Base-by-base conservation (phyloP, 2,113 vertebrate species). In the Recurvirostra avosetta region DNA sequence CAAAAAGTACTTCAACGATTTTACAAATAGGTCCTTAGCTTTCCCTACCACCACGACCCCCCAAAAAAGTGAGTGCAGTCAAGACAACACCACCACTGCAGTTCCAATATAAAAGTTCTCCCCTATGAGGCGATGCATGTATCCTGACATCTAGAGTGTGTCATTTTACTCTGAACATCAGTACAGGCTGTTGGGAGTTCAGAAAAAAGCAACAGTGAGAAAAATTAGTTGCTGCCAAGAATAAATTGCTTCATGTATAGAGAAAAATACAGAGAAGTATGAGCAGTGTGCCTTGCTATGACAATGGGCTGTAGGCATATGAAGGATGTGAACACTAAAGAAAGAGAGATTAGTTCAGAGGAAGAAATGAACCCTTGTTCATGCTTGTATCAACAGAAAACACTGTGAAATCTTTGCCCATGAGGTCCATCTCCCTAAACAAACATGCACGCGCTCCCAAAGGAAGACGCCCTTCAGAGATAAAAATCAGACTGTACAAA, bases 401-500 rank as follows among this genome's bases (percentile, higher is more conserved):
- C 30, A 47, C 88, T 40, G 52, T 30, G 65, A 94, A 91, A 52
- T 89, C 73, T 92, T 75, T 87, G 43, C 25, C 70, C 62, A 38
- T 56, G 72, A 77, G 56, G 75, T 80, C 13, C 19, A 38, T 56
- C 86, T 94, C 72, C 63, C 68, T 91, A 70, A 88, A 94, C 63
- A 91, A 88, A 92, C 26, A 88, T 9, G 45, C 8, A 45, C 2
- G 1, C 1, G 1, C 45, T 86, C 85, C 56, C 83, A 86, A 86
- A 47, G 47, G 65, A 96, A 95, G 78, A 78, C 71, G 61, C 70
- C 65, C 94, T 80, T 81, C 56, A 67, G 63, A 96, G 91, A 86
- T 91, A 75, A 94, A 92, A 95, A 87, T 81, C 61, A 49, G 62
- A 61, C 29, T 71, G 65, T 36, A 90, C 32, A 95, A 83, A 93